A percentile compares a stretch with the other conserved stretches of the same genome.
Evolutionary conservation across 2,113 vertebrate species (phyloP).

Genomic region (Centrocercus urophasianus): DNA sequence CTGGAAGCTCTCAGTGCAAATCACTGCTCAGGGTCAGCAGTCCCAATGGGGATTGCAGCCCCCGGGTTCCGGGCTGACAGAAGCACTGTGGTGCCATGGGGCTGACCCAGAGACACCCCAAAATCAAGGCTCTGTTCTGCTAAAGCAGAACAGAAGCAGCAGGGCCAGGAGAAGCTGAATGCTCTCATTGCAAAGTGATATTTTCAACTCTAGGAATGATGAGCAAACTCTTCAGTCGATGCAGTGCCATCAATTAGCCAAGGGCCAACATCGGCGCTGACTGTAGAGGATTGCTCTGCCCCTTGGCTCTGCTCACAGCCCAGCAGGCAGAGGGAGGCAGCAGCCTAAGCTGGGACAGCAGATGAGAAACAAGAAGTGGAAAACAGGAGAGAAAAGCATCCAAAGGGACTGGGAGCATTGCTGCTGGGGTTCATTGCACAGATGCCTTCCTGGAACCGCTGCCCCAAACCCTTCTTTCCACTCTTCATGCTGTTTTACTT

Average conservation of each 20-base stretch:
- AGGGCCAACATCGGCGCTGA: too few species aligned
- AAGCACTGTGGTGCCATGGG: neutral
- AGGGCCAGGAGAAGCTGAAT: neutral
- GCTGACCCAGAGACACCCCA: neutral
- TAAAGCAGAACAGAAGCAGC: neutral
- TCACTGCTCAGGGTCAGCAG: neutral
- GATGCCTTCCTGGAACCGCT: fast-evolving
- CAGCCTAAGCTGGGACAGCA: neutral
- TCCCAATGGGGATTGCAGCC: too few species aligned
- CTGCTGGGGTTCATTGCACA: neutral
- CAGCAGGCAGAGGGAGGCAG: neutral
- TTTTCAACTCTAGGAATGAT: neutral
- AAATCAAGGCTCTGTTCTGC: neutral
- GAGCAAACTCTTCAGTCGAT: neutral
- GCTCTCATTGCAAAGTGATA: neutral
- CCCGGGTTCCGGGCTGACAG: neutral
- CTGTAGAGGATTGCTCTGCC: neutral
- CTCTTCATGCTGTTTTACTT: neutral
- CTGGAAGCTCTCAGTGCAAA: neutral
- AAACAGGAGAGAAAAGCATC: neutral
- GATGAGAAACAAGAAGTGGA: neutral
- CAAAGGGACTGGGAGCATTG: neutral
- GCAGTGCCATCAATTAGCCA: neutral
- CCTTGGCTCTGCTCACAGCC: neutral
- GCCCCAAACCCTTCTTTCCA: fast-evolving